These are phyloP conservation scores for Gymnoscopelus microlampas DNA, from an alignment of 2,797 vertebrate genomes.

Conservation along the genomic window DNA sequence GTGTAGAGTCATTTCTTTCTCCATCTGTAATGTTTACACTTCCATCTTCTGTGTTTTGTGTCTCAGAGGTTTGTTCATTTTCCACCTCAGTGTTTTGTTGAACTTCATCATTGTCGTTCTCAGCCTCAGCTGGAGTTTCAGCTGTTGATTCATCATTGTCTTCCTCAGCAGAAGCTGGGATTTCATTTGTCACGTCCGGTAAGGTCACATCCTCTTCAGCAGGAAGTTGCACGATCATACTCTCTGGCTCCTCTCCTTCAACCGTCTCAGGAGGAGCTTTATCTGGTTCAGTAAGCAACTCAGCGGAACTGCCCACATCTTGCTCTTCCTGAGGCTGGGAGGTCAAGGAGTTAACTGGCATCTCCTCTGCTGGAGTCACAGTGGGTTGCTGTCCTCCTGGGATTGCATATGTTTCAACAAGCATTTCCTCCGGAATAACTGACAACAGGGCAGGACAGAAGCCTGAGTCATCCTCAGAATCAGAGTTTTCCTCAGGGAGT, in stretches of 20 bases:
- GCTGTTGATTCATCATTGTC: not conserved
- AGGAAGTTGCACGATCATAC: not conserved
- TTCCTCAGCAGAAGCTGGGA: not conserved
- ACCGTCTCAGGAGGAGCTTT: not conserved
- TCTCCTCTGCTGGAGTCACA: not conserved
- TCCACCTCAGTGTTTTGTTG: too few species aligned
- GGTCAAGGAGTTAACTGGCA: not conserved
- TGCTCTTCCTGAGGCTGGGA: not conserved
- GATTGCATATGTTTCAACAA: not conserved
- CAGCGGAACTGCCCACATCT: not conserved
- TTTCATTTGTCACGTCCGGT: too few species aligned
- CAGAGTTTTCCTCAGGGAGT: too few species aligned
- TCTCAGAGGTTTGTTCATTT: too few species aligned
- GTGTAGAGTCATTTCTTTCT: too few species aligned
- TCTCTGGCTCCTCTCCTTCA: not conserved
- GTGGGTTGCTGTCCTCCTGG: not conserved
- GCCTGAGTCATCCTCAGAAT: not conserved
- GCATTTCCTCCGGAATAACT: constrained; percentile 1
- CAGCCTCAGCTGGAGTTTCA: too few species aligned
- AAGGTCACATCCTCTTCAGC: not conserved
- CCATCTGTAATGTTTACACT: too few species aligned
- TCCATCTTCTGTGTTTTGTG: too few species aligned
- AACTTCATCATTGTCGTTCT: too few species aligned
- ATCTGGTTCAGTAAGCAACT: not conserved
- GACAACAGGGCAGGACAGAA: not conserved